Conservation (phyloP, 2,888 invertebrate genomes). For the Platycheirus albimanus region DNA sequence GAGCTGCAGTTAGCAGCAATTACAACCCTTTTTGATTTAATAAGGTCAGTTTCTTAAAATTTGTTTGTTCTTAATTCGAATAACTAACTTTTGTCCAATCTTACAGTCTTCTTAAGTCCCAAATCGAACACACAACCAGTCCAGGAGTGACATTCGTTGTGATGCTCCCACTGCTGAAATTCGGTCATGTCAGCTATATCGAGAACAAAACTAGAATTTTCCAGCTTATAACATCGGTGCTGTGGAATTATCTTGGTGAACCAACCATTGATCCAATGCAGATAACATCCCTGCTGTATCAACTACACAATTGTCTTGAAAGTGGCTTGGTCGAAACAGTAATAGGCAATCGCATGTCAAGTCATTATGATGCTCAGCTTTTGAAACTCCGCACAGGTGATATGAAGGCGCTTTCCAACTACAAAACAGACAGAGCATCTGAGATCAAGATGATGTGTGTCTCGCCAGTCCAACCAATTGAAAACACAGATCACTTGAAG, state of each 20-base stretch:
- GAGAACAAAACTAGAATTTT: conserved; percentile 88
- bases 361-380: conserved; percentile 78
- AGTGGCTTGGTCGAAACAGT: conserved; percentile 87
- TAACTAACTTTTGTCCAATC: not conserved
- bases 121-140: conserved; percentile 82
- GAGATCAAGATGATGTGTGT: conserved; percentile 81
- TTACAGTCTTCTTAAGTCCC: conserved; percentile 81
- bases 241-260: conserved; percentile 88
- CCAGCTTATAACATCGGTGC: conserved; percentile 86
- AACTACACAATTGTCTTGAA: conserved; percentile 88
- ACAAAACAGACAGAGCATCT: conserved; percentile 79
- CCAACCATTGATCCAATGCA: conserved; percentile 80
- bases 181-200: conserved; percentile 86
- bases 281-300: conserved; percentile 87
- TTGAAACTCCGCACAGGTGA: conserved; percentile 72
- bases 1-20: conserved; percentile 87
- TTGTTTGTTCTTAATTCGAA: not conserved
- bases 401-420: conserved; percentile 77
- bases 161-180: conserved; percentile 87
- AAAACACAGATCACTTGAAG: conserved; percentile 77
- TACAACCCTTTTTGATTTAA: conserved; percentile 88
- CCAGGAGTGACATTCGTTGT: conserved; percentile 86
- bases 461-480: conserved; percentile 76
- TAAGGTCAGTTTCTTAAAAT: conserved; percentile 81
- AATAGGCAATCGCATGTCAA: conserved; percentile 84